A percentile compares a stretch with the other conserved stretches of the same genome.
Evolutionary conservation across 2,888 invertebrate species (phyloP).

Genomic region (Platycheirus albimanus): DNA sequence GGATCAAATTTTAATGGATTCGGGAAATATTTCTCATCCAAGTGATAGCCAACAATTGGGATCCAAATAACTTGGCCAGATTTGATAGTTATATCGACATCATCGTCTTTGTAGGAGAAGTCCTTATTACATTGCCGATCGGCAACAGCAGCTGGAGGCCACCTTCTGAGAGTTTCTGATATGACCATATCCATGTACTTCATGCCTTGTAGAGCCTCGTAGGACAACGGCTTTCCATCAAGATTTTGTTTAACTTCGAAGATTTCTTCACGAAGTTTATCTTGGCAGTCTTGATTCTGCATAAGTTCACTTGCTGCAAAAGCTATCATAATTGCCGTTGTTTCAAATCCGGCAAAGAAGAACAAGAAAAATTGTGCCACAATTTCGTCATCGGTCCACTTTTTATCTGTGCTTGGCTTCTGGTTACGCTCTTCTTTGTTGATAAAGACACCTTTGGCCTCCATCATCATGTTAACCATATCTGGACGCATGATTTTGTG

Average conservation of each 20-base stretch:
- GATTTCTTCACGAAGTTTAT: constrained; percentile 84
- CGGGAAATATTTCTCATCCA: constrained; percentile 84
- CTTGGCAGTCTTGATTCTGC: constrained; percentile 85
- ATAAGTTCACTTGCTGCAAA: constrained; percentile 85
- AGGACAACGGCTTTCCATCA: constrained; percentile 83
- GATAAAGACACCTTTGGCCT: constrained; percentile 78
- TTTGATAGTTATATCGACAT: constrained; percentile 78
- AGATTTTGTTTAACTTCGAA: constrained; percentile 82
- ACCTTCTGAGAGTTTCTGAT: constrained; percentile 84
- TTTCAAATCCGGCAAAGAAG: constrained; percentile 85
- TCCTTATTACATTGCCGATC: constrained; percentile 84
- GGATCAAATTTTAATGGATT: constrained; percentile 85
- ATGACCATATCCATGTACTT: constrained; percentile 85
- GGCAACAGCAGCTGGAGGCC: constrained; percentile 83
- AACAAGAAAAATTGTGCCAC: constrained; percentile 85
- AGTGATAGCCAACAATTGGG: constrained; percentile 83
- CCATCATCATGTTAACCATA: constrained; percentile 85
- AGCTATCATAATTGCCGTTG: constrained; percentile 81
- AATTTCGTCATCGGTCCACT: constrained; percentile 84
- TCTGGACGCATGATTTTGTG: constrained; percentile 84
- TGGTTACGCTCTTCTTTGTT: constrained; percentile 80
- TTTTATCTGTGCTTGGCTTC: constrained; percentile 64
- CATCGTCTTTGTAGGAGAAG: constrained; percentile 80
- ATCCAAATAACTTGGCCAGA: constrained; percentile 78
- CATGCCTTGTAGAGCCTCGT: constrained; percentile 84